phyloP scores from a whole-genome alignment of 1,140 invertebrate genomes.

The Drosophila mayri region DNA sequence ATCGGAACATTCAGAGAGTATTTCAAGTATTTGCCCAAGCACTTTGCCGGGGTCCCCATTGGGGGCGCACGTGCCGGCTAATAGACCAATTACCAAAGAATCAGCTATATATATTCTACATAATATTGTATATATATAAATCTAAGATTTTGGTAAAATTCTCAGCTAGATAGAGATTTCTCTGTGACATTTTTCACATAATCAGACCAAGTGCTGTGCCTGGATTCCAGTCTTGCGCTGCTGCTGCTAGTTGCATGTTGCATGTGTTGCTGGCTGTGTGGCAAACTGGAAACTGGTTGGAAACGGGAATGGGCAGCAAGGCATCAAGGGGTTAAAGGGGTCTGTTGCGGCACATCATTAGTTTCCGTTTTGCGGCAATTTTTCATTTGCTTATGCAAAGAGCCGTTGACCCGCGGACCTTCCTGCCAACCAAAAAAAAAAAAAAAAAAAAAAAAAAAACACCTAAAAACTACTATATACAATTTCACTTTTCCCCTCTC shows the following conservation, averaged over 20 bases:
- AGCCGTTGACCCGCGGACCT: slow-evolving; percentile 68
- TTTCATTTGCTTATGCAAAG: slow-evolving; percentile 79
- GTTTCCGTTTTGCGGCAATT: slow-evolving; percentile 84
- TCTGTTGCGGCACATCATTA: slow-evolving; percentile 78
- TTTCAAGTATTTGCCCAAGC: slow-evolving; percentile 38
- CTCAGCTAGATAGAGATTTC: slow-evolving; percentile 15
- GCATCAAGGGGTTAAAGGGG: slow-evolving; percentile 13
- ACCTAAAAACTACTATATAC: background rate
- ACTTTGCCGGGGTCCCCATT: slow-evolving; percentile 32
- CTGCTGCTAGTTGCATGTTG: slow-evolving; percentile 17
- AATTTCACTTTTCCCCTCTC: slow-evolving; percentile 70
- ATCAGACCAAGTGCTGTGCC: slow-evolving; percentile 71
- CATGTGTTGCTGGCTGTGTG: slow-evolving; percentile 35
- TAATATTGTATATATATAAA: background rate
- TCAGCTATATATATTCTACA: background rate
- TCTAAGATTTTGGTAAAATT: background rate
- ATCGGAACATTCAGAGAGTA: slow-evolving; percentile 17
- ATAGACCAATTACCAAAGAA: slow-evolving; percentile 40
- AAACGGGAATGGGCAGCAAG: slow-evolving; percentile 40
- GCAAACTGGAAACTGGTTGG: slow-evolving; percentile 24
- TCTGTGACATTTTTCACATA: slow-evolving; percentile 82
- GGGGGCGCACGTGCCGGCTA: slow-evolving; percentile 59
- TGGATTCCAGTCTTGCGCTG: slow-evolving; percentile 65
- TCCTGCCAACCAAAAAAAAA: slow-evolving; percentile 10
- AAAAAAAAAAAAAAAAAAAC: background rate